A percentile compares a stretch with the other conserved stretches of the same genome.
phyloP scores from a whole-genome alignment of 2,797 vertebrate species.

The Triplophysa yarkandensis region DNA sequence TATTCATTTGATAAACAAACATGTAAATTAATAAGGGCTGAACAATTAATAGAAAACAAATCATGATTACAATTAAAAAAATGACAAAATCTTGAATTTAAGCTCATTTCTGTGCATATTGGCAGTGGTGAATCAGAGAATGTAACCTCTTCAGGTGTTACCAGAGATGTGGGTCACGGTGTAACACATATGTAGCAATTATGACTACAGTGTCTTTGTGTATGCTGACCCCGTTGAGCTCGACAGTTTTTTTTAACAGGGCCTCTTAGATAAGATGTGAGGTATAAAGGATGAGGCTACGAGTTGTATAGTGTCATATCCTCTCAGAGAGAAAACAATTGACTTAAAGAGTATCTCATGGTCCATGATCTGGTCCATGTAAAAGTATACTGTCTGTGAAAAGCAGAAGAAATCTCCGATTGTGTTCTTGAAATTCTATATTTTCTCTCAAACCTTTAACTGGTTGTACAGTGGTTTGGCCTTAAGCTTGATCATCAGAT shows the following conservation, averaged over 20 bases:
- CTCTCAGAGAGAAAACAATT: constrained; percentile 78
- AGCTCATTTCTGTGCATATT: no score
- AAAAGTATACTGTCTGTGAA: not conserved
- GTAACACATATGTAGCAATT: constrained; percentile 66
- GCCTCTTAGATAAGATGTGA: constrained; percentile 73
- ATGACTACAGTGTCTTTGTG: constrained; percentile 63
- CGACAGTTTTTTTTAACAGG: constrained; percentile 72
- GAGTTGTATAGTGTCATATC: constrained; percentile 79
- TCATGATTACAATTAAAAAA: no score
- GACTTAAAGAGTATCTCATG: constrained; percentile 83
- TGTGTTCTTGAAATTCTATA: not conserved
- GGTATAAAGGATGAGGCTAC: constrained; percentile 76
- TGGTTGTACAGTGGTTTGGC: constrained; percentile 47
- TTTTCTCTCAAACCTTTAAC: constrained; percentile 53
- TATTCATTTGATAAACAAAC: no score
- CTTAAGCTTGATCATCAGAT: constrained; percentile 41
- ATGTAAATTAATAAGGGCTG: no score
- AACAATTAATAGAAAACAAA: no score
- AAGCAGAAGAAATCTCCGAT: no score
- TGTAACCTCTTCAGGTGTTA: constrained; percentile 70
- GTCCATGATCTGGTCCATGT: constrained; percentile 64
- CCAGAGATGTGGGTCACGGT: constrained; percentile 66
- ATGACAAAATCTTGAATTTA: no score
- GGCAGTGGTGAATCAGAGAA: no score
- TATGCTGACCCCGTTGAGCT: constrained; percentile 71